Percentiles rank a stretch among this genome's conserved stretches.
Conservation (phyloP, 2,113 vertebrate genomes). For the Brachirus orientalis region DNA sequence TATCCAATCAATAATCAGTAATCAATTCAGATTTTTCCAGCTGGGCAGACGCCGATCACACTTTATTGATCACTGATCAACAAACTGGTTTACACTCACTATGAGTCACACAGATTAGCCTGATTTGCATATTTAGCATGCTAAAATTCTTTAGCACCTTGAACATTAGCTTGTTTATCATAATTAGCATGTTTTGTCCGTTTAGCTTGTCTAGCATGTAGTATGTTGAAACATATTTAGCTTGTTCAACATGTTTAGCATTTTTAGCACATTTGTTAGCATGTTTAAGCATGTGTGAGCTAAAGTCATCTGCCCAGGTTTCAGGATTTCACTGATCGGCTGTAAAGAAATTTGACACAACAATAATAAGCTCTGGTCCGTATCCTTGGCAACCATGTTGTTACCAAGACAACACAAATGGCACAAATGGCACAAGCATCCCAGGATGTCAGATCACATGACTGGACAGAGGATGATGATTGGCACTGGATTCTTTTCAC, state of each 20-base stretch:
- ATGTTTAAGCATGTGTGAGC: neutral
- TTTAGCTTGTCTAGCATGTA: neutral
- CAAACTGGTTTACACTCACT: too few relatives aligned
- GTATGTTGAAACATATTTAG: too few relatives aligned
- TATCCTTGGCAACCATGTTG: neutral
- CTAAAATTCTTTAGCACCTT: too few relatives aligned
- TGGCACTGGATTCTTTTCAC: slow-evolving; percentile 57
- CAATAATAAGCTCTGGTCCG: neutral
- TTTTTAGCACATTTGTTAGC: neutral
- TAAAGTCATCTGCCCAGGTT: neutral
- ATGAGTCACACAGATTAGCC: too few relatives aligned
- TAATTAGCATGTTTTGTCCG: too few relatives aligned
- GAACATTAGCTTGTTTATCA: too few relatives aligned
- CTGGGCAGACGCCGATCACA: too few relatives aligned
- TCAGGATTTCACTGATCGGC: neutral
- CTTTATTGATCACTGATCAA: too few relatives aligned
- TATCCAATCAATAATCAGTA: neutral
- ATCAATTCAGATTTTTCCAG: neutral
- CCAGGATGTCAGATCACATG: slow-evolving; percentile 55
- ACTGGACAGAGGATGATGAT: slow-evolving; percentile 51
- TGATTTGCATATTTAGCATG: too few relatives aligned
- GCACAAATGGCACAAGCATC: slow-evolving; percentile 41
- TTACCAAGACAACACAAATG: slow-evolving; percentile 44
- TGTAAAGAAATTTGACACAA: neutral
- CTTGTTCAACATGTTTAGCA: neutral